Conservation (phyloP, 2,797 vertebrate species). For the Phrynocephalus vlangalii region DNA sequence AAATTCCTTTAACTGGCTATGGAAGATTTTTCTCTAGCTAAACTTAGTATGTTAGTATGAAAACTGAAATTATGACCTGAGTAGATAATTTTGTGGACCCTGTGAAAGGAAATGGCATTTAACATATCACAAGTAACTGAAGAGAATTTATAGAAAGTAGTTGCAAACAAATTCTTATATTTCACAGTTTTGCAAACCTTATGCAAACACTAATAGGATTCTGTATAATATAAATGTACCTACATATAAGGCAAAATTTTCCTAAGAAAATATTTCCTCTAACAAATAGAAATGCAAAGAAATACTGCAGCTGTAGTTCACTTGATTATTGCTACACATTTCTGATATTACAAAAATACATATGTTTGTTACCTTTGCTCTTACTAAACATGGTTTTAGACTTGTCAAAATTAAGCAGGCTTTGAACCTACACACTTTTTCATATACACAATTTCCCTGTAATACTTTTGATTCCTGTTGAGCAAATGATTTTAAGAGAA, state of each 20-base stretch:
- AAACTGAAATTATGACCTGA: slow-evolving; percentile 15
- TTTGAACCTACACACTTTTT: not conserved
- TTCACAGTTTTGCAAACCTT: too few relatives aligned
- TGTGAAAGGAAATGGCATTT: not conserved
- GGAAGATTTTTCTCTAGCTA: not conserved
- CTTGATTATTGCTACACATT: not conserved
- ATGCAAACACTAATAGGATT: too few relatives aligned
- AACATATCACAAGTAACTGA: not conserved
- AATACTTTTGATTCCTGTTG: not conserved
- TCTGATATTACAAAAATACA: not conserved
- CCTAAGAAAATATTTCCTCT: not conserved
- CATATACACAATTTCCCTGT: not conserved
- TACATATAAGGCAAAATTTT: not conserved
- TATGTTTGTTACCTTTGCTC: not conserved
- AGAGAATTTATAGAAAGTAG: not conserved
- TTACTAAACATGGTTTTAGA: not conserved
- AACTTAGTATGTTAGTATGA: not conserved
- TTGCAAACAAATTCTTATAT: not conserved
- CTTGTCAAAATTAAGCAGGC: not conserved
- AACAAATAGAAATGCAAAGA: not conserved
- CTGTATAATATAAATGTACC: too few relatives aligned
- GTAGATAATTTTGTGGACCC: not conserved
- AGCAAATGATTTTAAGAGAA: slow-evolving; percentile 62
- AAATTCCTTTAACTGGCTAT: not conserved
- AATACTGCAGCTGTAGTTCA: not conserved